Base-by-base conservation (phyloP, 2,888 invertebrate genomes). In the Sinotaia quadrata region DNA sequence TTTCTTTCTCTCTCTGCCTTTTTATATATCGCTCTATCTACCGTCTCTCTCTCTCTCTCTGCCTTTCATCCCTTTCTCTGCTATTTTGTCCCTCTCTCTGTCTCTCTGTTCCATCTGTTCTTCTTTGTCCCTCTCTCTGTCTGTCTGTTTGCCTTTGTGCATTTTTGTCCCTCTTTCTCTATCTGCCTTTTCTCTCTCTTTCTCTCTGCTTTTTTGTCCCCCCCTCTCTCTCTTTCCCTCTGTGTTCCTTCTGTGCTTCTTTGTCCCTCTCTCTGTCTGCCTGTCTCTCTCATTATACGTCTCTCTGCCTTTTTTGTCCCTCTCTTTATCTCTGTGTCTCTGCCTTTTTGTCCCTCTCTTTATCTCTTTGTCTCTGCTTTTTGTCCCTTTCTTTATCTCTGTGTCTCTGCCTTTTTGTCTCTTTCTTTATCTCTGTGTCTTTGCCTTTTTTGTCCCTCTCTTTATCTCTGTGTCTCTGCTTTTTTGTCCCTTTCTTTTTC, bases 1-100 rank as follows among this genome's bases (percentile, higher is more conserved):
- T 61, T 21, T 49, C 63, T 63, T 29, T 54, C 41, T 33, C 12
- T 52, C 27, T 4, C 24, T 63, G n/a, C 15, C 59, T 36, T 36
- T n/a, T 10, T 21, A 8, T 29, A 31, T 56, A 29, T 56, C 31
- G 27, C n/a, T 8, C 8, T 18, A 18, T 15, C 31, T 36, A 36
- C 31, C 34, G 15, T 8, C 34, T 4, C 2, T 47, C 49, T 8
- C 61, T 47, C 12, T 47, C 18, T 61, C 0, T 47, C 44, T n/a
- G n/a, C n/a, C n/a, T n/a, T n/a, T n/a, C n/a, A n/a, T n/a, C n/a
- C n/a, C n/a, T 29, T 7, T 36, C 63, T 63, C 24, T 36, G 24
- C 27, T 18, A 27, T 51, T 52, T 10, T 52, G 18, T 63, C n/a
- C 49, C 36, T 36, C 21, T 29, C n/a, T 41, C n/a, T 54, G 21